Evolutionary conservation across 2,797 vertebrate species (phyloP), one percentile per base, ranked within the genome.

Genomic region (Microchirus variegatus): DNA sequence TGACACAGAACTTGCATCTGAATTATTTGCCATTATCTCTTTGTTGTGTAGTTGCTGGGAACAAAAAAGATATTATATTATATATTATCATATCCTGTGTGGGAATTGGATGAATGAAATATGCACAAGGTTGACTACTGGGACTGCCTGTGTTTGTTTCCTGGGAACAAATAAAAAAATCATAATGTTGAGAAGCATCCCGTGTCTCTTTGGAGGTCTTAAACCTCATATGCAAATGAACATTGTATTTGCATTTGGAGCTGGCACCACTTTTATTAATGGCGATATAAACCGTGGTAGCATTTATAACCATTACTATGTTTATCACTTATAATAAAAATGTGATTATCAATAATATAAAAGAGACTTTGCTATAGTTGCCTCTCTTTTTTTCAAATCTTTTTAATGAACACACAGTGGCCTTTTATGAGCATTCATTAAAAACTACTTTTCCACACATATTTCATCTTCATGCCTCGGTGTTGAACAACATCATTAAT

Each of bases 401-500:
- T 64, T 75, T 58, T 75, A 78, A 79, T 77, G 58, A 84, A 81
- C 53, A 52, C 70, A 63, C 72, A 77, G 67, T 75, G 50, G 63
- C 59, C 53, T 43, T 80, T 82, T 75, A 80, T 36, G 72, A 56
- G 48, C 8, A 10, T 67, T 85, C 84, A 78, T 88, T 87, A 86
- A 84, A 58, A 52, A 59, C 43, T 18, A 9, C 52, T 72, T 59
- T 56, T 70, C 46, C 45, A 12, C 59, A 57, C 52, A 82, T 89
- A 72, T 84, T 86, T 84, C 68, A 82, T 87, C 65, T 67, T 78
- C 78, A 71, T 76, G 70, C 59, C 77, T 77, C 62, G 11, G n/a
- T 66, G 70, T 69, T 36, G 61, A 79, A 79, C 73, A 80, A 70
- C 79, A 84, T 83, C 81, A 83, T 90, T 88, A 87, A 81, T 83